phyloP scores from a whole-genome alignment of 2,113 vertebrate genomes.

The Lagopus leucura region DNA sequence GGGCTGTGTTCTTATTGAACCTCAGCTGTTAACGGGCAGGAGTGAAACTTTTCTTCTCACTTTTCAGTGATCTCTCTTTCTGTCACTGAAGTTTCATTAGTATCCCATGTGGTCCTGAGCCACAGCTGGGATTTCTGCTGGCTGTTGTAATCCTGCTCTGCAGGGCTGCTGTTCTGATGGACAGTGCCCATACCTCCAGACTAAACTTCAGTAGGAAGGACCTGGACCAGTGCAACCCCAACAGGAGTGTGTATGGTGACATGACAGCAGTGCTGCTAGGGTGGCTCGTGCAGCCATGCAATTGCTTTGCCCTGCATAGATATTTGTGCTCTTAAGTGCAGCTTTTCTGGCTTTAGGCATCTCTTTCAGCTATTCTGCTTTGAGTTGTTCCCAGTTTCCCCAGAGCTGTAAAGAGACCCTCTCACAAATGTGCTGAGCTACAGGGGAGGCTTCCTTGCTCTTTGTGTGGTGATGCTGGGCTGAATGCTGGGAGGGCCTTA shows the following conservation, averaged over 20 bases:
- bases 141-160: not conserved
- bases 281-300: not conserved
- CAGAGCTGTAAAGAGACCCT: not conserved
- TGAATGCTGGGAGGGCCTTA: not conserved
- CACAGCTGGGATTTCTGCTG: not conserved
- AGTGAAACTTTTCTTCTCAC: not conserved
- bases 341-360: not conserved
- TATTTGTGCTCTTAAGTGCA: not conserved
- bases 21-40: not conserved
- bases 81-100: not conserved
- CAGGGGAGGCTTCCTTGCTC: not conserved
- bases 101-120: not conserved
- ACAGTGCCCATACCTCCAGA: not conserved
- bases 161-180: not conserved
- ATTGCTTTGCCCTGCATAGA: not conserved
- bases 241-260: not conserved
- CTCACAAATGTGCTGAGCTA: not conserved
- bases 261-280: not conserved
- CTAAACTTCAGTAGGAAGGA: not conserved
- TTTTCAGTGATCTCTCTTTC: not conserved
- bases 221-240: not conserved
- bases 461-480: not conserved
- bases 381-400: not conserved
- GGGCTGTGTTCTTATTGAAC: not conserved
- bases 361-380: not conserved